Conservation (phyloP, 53 echinoderm and acorn worm genomes). For the Astropecten irregularis region DNA sequence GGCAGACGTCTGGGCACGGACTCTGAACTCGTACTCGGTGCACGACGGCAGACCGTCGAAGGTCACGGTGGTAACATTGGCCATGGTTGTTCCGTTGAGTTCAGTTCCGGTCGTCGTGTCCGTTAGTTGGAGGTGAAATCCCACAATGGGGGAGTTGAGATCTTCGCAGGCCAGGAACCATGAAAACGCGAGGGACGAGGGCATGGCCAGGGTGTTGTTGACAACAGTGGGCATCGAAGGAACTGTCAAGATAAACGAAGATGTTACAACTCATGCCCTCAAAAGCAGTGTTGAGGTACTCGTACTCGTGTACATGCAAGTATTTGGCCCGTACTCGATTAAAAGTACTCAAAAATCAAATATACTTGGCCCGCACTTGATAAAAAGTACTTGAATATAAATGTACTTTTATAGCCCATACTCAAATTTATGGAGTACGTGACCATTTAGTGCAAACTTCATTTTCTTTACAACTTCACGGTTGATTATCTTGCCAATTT, state of each 20-base stretch:
- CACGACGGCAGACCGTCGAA: background rate
- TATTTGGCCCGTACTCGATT: too few species aligned
- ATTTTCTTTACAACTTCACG: too few species aligned
- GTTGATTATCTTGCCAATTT: too few species aligned
- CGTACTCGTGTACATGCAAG: too few species aligned
- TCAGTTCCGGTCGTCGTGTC: background rate
- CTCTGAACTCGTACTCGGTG: background rate
- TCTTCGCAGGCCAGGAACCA: background rate
- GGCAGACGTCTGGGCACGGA: constrained; percentile 1
- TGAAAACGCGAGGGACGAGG: constrained; percentile 1
- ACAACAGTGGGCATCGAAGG: background rate
- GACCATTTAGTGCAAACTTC: too few species aligned
- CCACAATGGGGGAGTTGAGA: background rate
- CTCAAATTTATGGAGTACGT: too few species aligned
- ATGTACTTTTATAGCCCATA: too few species aligned
- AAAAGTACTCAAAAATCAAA: too few species aligned
- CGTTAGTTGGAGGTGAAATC: background rate
- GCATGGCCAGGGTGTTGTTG: background rate
- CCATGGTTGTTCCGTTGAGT: background rate
- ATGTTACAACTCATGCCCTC: too few species aligned
- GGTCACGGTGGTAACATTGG: background rate
- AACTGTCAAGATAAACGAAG: background rate
- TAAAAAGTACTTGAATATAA: too few species aligned
- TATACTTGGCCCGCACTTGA: too few species aligned
- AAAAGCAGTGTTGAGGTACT: too few species aligned